phyloP scores from a whole-genome alignment of 1,140 invertebrate species.

The Babylonia areolata region DNA sequence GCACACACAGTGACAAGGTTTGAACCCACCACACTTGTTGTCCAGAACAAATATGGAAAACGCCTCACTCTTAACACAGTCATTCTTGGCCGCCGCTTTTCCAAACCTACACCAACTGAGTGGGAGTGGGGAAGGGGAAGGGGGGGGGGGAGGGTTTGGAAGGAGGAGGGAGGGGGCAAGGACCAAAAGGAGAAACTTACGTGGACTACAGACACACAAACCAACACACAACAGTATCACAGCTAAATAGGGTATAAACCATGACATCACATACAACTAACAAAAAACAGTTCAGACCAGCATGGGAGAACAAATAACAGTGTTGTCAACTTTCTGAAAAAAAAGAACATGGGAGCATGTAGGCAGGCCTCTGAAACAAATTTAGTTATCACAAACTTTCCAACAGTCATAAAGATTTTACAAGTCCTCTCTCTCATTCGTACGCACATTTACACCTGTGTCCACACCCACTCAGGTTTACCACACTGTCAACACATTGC shows the following conservation, averaged over 20 bases:
- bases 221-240: constrained; percentile 32
- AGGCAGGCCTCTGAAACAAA: constrained; percentile 24
- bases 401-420: not conserved
- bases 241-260: constrained; percentile 35
- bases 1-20: not conserved
- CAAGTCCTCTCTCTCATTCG: not conserved
- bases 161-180: not conserved
- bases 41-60: not conserved
- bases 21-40: not conserved
- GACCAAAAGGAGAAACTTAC: not conserved
- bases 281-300: constrained; percentile 9
- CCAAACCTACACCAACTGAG: constrained; percentile 20
- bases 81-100: constrained; percentile 23
- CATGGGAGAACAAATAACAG: not conserved
- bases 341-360: constrained; percentile 19
- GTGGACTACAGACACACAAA: constrained; percentile 19
- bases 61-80: not conserved
- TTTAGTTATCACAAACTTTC: constrained; percentile 24
- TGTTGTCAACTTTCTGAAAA: not conserved
- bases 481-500: too few relatives aligned
- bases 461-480: not conserved
- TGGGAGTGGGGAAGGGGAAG: not conserved
- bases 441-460: not conserved
- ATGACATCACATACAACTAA: constrained; percentile 24
- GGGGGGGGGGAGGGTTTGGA: too few relatives aligned